Conservation (phyloP, 2,797 vertebrate species). For the Coregonus ussuriensis region DNA sequence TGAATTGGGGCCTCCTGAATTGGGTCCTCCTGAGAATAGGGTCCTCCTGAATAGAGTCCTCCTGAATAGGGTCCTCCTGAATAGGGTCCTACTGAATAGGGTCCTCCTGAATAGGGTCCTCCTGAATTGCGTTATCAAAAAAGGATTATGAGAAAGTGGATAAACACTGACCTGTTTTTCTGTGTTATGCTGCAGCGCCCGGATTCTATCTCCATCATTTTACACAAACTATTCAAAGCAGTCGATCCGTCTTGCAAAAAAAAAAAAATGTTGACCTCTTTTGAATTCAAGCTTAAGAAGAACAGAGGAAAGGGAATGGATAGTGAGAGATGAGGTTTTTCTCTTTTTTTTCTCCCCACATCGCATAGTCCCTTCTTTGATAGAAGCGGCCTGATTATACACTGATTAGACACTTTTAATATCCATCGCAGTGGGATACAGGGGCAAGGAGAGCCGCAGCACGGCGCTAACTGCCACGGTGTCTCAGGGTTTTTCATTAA, state of each 20-base stretch:
- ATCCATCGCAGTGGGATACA: constrained; percentile 69
- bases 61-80: too few relatives aligned
- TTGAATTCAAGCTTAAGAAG: not conserved
- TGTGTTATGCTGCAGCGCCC: not conserved
- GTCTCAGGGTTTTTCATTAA: constrained; percentile 88
- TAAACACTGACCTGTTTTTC: not conserved
- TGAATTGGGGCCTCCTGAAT: too few relatives aligned
- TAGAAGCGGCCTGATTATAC: constrained; percentile 54
- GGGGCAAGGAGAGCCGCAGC: constrained; percentile 64
- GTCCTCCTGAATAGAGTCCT: too few relatives aligned
- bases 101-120: not conserved
- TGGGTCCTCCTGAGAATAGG: too few relatives aligned
- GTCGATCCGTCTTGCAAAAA: not conserved
- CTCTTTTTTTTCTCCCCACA: not conserved
- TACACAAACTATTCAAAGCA: not conserved
- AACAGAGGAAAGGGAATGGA: constrained; percentile 12
- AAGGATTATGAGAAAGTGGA: not conserved
- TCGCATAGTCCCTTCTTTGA: constrained; percentile 4
- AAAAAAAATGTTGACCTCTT: not conserved
- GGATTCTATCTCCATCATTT: not conserved
- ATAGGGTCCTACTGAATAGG: too few relatives aligned
- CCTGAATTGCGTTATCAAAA: not conserved
- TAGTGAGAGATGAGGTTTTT: not conserved
- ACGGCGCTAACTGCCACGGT: constrained; percentile 69
- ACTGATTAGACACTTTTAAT: constrained; percentile 74